These are phyloP conservation scores for Serilophus lunatus DNA, from an alignment of 2,113 vertebrate species.

Conservation along the genomic window DNA sequence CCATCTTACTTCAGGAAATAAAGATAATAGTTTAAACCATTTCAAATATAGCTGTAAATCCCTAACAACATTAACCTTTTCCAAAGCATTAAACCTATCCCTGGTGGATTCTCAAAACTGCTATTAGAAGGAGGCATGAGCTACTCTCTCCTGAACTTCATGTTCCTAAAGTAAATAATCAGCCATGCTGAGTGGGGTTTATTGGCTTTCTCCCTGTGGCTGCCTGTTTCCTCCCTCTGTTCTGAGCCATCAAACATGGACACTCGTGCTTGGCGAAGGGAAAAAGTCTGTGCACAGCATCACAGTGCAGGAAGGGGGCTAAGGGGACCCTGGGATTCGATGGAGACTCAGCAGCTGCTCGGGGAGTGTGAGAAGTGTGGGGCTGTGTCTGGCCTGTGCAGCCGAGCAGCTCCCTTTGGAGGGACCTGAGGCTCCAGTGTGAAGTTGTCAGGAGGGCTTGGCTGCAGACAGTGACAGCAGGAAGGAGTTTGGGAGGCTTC, in stretches of 20 bases:
- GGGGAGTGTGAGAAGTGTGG: background rate
- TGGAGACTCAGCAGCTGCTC: rapidly evolving
- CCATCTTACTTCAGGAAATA: slow-evolving; percentile 32
- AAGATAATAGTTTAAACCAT: slow-evolving; percentile 42
- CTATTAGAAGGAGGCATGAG: background rate
- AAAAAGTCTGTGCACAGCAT: background rate
- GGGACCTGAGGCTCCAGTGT: background rate
- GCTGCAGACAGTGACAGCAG: background rate
- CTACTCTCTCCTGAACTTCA: background rate
- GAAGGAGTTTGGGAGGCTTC: background rate
- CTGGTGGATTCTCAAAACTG: slow-evolving; percentile 5
- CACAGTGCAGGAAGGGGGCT: background rate
- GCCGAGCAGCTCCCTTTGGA: background rate
- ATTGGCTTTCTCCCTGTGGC: background rate
- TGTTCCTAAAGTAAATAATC: background rate
- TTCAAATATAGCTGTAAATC: slow-evolving; percentile 38
- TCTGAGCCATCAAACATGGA: background rate
- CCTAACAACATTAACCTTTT: slow-evolving; percentile 53
- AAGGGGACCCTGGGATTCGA: background rate
- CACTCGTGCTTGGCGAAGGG: background rate
- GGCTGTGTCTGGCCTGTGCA: background rate
- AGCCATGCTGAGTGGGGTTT: background rate
- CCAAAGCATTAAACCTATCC: slow-evolving; percentile 22
- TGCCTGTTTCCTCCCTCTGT: background rate
- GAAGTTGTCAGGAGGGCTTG: background rate